Conservation (phyloP, 2,888 invertebrate genomes). For the Drosophila subsilvestris region DNA sequence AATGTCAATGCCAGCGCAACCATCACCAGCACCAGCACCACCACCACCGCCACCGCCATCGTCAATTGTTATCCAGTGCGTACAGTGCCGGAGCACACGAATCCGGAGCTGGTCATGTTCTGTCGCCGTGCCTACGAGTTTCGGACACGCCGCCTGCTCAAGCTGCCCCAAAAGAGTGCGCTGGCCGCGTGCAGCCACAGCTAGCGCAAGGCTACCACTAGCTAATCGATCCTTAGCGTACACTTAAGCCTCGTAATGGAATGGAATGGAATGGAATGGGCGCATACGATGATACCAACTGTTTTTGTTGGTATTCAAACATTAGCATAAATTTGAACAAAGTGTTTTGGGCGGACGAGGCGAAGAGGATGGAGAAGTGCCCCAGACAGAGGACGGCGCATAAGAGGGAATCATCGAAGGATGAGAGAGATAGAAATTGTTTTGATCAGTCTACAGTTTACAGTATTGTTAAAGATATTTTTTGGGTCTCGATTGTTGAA, state of each 20-base stretch:
- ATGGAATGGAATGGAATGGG: too few species aligned
- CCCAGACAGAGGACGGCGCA: constrained; percentile 21
- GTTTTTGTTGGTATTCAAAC: neutral
- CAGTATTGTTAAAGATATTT: constrained; percentile 41
- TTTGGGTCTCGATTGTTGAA: constrained; percentile 28
- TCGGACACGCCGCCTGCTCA: constrained; percentile 88
- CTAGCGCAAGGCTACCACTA: constrained; percentile 32
- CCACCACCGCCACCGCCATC: constrained; percentile 72
- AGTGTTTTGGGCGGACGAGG: too few species aligned
- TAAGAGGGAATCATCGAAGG: neutral
- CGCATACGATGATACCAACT: neutral
- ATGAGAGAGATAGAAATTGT: constrained; percentile 14
- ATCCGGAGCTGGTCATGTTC: constrained; percentile 95
- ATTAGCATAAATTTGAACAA: constrained; percentile 35
- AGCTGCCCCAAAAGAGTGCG: constrained; percentile 82
- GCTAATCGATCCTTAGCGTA: neutral
- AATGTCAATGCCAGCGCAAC: neutral
- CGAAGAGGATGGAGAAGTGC: neutral
- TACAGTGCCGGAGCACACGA: constrained; percentile 87
- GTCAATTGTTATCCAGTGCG: constrained; percentile 86
- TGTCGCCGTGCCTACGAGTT: constrained; percentile 98
- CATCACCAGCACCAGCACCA: neutral
- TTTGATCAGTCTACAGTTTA: constrained; percentile 42
- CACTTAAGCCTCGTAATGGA: neutral
- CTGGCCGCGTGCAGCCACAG: constrained; percentile 37